These are phyloP conservation scores for Amblyjoppa proteus DNA, from an alignment of 2,888 invertebrate species.

Conservation along the genomic window DNA sequence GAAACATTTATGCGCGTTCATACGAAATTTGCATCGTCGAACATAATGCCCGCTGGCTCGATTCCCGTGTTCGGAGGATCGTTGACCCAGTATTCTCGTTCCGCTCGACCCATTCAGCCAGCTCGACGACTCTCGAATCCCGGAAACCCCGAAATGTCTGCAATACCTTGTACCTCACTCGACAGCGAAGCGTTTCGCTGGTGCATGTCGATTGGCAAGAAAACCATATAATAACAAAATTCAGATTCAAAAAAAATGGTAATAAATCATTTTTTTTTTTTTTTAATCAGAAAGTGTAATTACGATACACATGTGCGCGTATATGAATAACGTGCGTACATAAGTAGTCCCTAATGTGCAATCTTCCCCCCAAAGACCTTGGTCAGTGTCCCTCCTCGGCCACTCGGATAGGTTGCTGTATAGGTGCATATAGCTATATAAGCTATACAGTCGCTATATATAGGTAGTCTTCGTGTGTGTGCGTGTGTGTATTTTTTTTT, in stretches of 20 bases:
- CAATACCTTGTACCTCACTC: slow-evolving; percentile 9
- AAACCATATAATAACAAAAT: not conserved
- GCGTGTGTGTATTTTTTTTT: not conserved
- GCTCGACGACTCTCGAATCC: slow-evolving; percentile 16
- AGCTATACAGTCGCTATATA: not conserved
- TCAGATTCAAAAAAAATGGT: not conserved
- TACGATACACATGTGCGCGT: no score
- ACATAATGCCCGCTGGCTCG: slow-evolving; percentile 15
- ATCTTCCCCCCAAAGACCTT: slow-evolving; percentile 37
- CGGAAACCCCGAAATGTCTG: not conserved
- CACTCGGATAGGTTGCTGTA: not conserved
- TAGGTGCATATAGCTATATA: not conserved
- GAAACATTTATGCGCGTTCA: not conserved
- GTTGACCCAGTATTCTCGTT: slow-evolving; percentile 50
- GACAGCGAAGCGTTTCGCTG: not conserved
- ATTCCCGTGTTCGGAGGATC: slow-evolving; percentile 42
- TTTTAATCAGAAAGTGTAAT: no score
- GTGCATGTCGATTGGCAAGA: slow-evolving; percentile 6
- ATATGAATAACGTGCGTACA: no score
- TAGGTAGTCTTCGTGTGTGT: not conserved
- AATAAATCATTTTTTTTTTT: no score
- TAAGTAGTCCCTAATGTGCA: not conserved
- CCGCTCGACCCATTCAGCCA: slow-evolving; percentile 33
- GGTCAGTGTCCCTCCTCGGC: slow-evolving; percentile 39
- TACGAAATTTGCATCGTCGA: slow-evolving; percentile 10